phyloP scores from a whole-genome alignment of 2,888 invertebrate species.

The Dasysyrphus albostriatus region DNA sequence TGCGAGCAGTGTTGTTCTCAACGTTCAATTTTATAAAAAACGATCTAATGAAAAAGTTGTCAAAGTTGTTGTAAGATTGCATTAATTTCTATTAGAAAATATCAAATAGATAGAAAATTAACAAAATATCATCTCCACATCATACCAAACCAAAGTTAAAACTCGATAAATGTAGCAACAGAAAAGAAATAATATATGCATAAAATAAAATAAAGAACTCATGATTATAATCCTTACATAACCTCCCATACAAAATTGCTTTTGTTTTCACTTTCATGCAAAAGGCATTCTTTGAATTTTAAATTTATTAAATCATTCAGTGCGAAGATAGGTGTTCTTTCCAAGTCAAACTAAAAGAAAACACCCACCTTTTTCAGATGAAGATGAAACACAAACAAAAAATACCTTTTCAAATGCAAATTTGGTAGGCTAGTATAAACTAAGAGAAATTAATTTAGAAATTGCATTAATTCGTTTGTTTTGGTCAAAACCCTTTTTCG shows the following conservation, averaged over 20 bases:
- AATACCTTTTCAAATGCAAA: slow-evolving; percentile 64
- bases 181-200: too few relatives aligned
- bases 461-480: slow-evolving; percentile 40
- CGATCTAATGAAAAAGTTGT: too few relatives aligned
- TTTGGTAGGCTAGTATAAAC: not conserved
- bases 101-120: too few relatives aligned
- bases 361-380: slow-evolving; percentile 24
- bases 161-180: too few relatives aligned
- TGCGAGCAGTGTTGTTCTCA: too few relatives aligned
- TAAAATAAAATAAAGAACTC: too few relatives aligned
- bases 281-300: slow-evolving; percentile 14
- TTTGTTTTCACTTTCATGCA: slow-evolving; percentile 35
- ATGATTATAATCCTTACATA: not conserved
- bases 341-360: not conserved
- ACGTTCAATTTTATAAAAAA: too few relatives aligned
- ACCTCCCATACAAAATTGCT: not conserved
- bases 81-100: too few relatives aligned
- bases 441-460: slow-evolving; percentile 64
- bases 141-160: too few relatives aligned
- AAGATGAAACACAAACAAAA: not conserved
- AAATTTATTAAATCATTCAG: slow-evolving; percentile 7
- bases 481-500: slow-evolving; percentile 10
- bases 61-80: too few relatives aligned
- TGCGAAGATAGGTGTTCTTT: slow-evolving; percentile 18
- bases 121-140: too few relatives aligned